Evolutionary conservation across 1,140 invertebrate species (phyloP).

Genomic region (Eumaeus atala): DNA sequence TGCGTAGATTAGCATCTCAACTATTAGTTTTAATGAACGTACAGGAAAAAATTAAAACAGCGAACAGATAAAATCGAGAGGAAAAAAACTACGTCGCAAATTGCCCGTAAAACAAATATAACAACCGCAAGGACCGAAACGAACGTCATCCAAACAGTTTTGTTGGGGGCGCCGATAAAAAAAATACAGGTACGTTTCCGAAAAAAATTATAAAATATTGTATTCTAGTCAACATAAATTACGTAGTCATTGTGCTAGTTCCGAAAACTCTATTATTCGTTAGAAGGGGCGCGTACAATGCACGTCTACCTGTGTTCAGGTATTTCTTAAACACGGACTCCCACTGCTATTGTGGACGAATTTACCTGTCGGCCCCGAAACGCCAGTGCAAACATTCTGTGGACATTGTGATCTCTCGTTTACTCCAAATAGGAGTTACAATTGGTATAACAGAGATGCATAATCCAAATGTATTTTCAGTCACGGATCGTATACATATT

Average conservation of each 20-base stretch:
- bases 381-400: constrained; percentile 57
- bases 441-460: constrained; percentile 30
- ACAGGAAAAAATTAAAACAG: constrained; percentile 19
- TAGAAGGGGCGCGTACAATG: constrained; percentile 50
- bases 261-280: constrained; percentile 68
- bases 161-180: constrained; percentile 30
- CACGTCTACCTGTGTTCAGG: constrained; percentile 57
- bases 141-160: constrained; percentile 47
- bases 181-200: constrained; percentile 54
- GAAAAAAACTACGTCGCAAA: constrained; percentile 48
- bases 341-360: constrained; percentile 59
- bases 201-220: constrained; percentile 63
- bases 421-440: constrained; percentile 10
- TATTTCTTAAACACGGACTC: constrained; percentile 63
- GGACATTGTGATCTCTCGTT: constrained; percentile 38
- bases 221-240: constrained; percentile 64
- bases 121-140: constrained; percentile 48
- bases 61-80: constrained; percentile 40
- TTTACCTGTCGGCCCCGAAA: constrained; percentile 59
- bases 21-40: constrained; percentile 44
- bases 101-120: constrained; percentile 68
- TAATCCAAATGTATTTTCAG: constrained; percentile 36
- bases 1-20: constrained; percentile 54
- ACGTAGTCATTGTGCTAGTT: constrained; percentile 67
- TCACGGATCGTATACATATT: constrained; percentile 67